Base-by-base conservation (phyloP, 2,113 vertebrate genomes). In the Cisticola juncidis region DNA sequence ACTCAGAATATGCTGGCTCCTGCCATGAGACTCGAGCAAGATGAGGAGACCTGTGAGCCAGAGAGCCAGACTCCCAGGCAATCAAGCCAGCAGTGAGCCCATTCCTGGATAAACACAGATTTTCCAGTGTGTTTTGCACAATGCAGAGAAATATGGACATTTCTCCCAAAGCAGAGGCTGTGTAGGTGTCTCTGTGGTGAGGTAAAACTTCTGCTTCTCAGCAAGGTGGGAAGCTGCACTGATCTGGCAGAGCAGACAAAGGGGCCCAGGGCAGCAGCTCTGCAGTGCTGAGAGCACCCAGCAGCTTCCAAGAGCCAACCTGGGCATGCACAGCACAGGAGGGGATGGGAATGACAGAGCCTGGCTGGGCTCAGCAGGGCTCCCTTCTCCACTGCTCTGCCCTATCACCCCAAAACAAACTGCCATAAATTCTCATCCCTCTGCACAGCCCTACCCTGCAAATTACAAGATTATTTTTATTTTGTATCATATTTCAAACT, bases 281-380 rank as follows among this genome's bases (percentile, higher is more conserved):
- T 50, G 40, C 12, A 44, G 42, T 11, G 48, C 26, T 72, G 45
- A 44, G 40, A 28, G 31, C 58, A 28, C 58, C 16, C 35, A 11
- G 2, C 36, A 23, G 68, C 7, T 22, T 15, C 16, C 10, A 12
- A 22, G 31, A 86, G 54, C 51, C 58, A 86, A 1, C 16, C 22
- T n/a, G 36, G 22, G 23, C 53, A n/a, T 11, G 2, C 40, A 9
- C 33, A 54, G 26, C 40, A 12, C 36, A 40, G 15, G 3, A 24
- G 2, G 40, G 33, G 18, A 40, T 4, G 6, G 9, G 31, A 77
- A 17, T 23, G 11, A 19, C 0, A 21, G 28, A 35, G 22, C 11
- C 45, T 35, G 3, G 10, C 11, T 40, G 38, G 8, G 9, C 19
- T 80, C 45, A 13, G 3, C 0, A 57, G 26, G 47, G 11, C 47